Evolutionary conservation across 2,113 vertebrate genomes (phyloP).

Genomic region (Malurus melanocephalus): DNA sequence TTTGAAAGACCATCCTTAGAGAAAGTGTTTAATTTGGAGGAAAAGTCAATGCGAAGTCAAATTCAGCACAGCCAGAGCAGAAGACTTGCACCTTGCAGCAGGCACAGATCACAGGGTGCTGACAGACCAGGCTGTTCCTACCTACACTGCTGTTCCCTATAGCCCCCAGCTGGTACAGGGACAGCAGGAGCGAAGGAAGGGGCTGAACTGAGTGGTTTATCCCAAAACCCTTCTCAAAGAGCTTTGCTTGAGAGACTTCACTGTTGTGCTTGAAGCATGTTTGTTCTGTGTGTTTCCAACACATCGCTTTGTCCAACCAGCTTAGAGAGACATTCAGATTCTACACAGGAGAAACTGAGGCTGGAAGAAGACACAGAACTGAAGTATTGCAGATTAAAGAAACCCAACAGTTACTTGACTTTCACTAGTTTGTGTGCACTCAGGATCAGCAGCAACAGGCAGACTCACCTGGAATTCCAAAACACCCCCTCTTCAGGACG

Average conservation of each 20-base stretch:
- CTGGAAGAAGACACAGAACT: neutral
- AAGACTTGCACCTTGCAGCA: neutral
- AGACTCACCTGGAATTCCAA: neutral
- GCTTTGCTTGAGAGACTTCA: neutral
- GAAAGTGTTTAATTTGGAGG: neutral
- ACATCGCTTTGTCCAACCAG: neutral
- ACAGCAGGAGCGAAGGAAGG: neutral
- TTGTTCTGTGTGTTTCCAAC: neutral
- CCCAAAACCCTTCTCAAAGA: neutral
- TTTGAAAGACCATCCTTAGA: neutral
- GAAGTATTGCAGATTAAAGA: neutral
- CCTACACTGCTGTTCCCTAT: neutral
- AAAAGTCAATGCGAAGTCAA: neutral
- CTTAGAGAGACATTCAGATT: neutral
- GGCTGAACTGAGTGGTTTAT: neutral
- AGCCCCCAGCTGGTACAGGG: neutral
- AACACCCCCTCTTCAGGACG: neutral
- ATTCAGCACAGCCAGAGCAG: neutral
- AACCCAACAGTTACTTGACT: neutral
- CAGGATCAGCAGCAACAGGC: neutral
- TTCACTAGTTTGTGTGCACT: neutral
- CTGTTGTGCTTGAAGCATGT: neutral
- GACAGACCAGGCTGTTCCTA: fast-evolving
- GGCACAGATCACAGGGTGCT: fast-evolving
- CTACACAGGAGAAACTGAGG: conserved; percentile 4